Base-by-base conservation (phyloP, 2,113 vertebrate species). In the Brachionichthys hirsutus region DNA sequence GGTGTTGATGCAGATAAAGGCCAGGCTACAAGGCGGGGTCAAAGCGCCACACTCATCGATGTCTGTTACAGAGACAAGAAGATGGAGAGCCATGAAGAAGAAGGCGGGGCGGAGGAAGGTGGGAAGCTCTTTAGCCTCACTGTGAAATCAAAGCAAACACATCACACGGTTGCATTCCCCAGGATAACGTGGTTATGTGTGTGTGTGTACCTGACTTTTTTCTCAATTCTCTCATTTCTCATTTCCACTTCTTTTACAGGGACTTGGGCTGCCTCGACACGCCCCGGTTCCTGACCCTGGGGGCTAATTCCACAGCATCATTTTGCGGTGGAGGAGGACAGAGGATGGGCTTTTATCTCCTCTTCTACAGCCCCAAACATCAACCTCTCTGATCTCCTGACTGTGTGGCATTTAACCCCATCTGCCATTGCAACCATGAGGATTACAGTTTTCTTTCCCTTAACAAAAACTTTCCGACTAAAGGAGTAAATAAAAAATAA, bases 1-100 rank as follows among this genome's bases (percentile, higher is more conserved):
- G 0, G 94, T 98, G 88, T 99, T 99, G 87, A 95, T 61, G 60
- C 97, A 99, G 89, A 88, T 93, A 82, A 94, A 96, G 40, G 92
- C 93, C 0, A 88, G 70, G 47, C 89, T 92, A n/a, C 97, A 99
- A 0, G 95, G 92, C 76, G 88, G 92, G 0, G 89, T 54, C 15
- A 90, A 73, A 0, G 90, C 85, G 0, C 75, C 86, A 65, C 91
- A 91, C 78, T 92, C 91, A 40, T 91, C 80, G 24, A 85, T 59
- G 19, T 92, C 91, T 91, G 52, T 38, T 11, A 49, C n/a, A 58
- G 12, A 17, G 17, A 53, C 3, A 59, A n/a, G 69, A 13, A 22
- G 43, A 48, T 22, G 47, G 12, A 34, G 30, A 44, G 12, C 4
- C 6, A 63, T 64, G 51, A 67, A 40, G 40, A 69, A 72, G 59